Base-by-base conservation (phyloP, 2,888 invertebrate genomes). In the Leptinotarsa haldemani region DNA sequence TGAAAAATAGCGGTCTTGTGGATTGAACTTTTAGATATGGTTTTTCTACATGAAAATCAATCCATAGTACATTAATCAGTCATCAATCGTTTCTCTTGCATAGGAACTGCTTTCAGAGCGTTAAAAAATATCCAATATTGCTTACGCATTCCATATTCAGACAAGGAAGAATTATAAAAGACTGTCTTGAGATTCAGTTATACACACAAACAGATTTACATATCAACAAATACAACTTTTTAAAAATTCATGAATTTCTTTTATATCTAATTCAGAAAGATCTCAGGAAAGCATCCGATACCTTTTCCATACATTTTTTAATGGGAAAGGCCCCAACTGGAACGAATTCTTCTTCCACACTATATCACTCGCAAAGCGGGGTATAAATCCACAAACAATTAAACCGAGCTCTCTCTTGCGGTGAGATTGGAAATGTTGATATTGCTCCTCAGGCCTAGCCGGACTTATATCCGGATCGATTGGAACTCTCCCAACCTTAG, bases 371-470 rank as follows among this genome's bases (percentile, higher is more conserved):
- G 61, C 61, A 61, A 61, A 40, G n/a, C 61, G 16, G 30, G 56
- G 40, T 40, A 61, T 61, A 61, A 61, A 61, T 61, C 40, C 61
- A n/a, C 61, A 40, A 61, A 61, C 61, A 61, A 61, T 61, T 61
- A 61, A 61, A 61, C 16, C 7, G n/a, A 30, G 1, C 25, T 61
- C 40, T n/a, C 40, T 61, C 25, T n/a, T 61, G 61, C 61, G 61
- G 25, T 61, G 40, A 16, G 61, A 61, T 61, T 61, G 61, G n/a
- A 61, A 40, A 40, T 61, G 61, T 61, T 30, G 61, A 61, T 61
- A 61, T 61, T 61, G 18, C 61, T 25, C 13, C 61, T 61, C 40
- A 40, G 61, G n/a, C 40, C 61, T 12, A n/a, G 30, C n/a, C 30
- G 40, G 61, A 61, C 61, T 40, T n/a, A 61, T 61, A 30, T 40